Percentiles rank a stretch among this genome's conserved stretches.
Evolutionary conservation across 2,113 vertebrate species (phyloP).

Genomic region (Scophthalmus maximus): DNA sequence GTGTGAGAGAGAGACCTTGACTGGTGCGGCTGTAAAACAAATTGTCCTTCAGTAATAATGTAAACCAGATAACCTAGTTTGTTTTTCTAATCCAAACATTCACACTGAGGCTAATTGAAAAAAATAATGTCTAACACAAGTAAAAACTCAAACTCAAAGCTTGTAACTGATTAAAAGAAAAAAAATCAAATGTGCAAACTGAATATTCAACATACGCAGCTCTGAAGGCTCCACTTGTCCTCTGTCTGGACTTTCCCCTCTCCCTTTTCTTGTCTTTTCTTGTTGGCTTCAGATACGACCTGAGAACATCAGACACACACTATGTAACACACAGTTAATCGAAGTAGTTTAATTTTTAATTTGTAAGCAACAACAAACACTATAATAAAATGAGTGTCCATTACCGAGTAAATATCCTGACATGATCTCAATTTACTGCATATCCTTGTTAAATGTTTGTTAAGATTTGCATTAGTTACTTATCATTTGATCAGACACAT

Average conservation of each 20-base stretch:
- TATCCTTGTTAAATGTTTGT: background rate
- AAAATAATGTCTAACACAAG: background rate
- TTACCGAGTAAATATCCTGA: background rate
- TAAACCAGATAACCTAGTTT: constrained; percentile 60
- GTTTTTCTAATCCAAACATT: constrained; percentile 48
- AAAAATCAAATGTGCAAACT: background rate
- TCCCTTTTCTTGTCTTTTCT: constrained; percentile 75
- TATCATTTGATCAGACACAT: background rate
- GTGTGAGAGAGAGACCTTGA: constrained; percentile 54
- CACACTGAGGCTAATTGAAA: constrained; percentile 11
- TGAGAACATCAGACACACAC: constrained; percentile 56
- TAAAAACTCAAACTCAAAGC: background rate
- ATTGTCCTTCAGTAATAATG: constrained; percentile 58
- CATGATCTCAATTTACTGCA: background rate
- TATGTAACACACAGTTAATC: background rate
- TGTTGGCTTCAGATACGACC: constrained; percentile 62
- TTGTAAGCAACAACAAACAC: background rate
- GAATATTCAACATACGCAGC: constrained; percentile 69
- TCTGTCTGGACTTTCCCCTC: constrained; percentile 73
- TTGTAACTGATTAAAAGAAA: background rate
- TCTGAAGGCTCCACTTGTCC: constrained; percentile 60
- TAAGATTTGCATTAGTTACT: background rate
- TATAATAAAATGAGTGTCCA: background rate
- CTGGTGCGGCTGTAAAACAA: constrained; percentile 57
- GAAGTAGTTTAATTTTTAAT: background rate